Evolutionary conservation across 2,888 invertebrate species (phyloP), one percentile per base, ranked within the genome.

Genomic region (Phorcus lineatus): DNA sequence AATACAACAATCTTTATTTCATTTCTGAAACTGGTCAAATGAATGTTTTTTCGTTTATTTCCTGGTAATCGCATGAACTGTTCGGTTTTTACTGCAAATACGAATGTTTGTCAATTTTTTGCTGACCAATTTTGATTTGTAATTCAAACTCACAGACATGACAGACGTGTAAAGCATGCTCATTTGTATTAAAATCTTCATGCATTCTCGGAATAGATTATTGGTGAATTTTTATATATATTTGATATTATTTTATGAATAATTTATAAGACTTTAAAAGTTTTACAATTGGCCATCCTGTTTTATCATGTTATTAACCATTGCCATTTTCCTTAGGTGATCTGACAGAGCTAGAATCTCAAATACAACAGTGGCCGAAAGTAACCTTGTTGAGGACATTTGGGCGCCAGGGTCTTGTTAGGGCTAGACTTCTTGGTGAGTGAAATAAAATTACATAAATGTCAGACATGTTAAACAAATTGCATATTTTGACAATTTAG

Each of bases 391-490:
- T 99, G 40, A 95, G 99, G 82, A 97, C 98, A 4, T 94, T 95
- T 79, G 96, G 97, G 91, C 95, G 99, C 70, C 98, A 98, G 93
- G 99, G 99, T 47, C 95, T 99, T 84, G 99, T 99, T 90, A 95
- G 99, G 86, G 98, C 98, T 0, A 95, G 98, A 86, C 94, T 99
- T 28, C 94, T 98, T 82, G 99, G 99, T 82, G 66, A 36, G 78
- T 52, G 40, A 16, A 53, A 52, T 22, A 53, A 28, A 6, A 55
- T 57, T 57, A 16, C 24, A 74, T 24, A 28, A 11, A 47, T 6
- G 7, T 9, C 47, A 47, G 4, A 11, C 4, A 47, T 13, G 1
- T 47, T 57, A 24, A 24, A 24, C 24, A 1, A 19, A 55, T 57
- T 24, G 55, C 3, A 55, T 11, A 2, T 55, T 55, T 55, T 55